phyloP scores from a whole-genome alignment of 2,797 vertebrate genomes.

The Hydrocynus forskahlii region DNA sequence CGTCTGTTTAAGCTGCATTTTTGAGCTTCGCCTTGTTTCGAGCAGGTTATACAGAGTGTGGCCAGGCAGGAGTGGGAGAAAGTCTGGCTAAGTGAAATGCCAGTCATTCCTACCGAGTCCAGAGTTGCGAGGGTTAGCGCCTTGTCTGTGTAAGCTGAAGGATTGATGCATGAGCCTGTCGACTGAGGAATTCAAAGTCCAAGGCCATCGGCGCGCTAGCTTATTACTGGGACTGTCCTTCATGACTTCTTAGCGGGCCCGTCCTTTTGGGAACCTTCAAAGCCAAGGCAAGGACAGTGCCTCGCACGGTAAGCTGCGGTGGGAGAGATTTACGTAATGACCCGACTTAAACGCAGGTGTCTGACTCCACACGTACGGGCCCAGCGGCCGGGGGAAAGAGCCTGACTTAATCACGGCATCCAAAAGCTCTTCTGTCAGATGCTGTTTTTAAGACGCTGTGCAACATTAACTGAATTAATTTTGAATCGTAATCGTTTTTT shows the following conservation, averaged over 20 bases:
- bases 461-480: too few relatives aligned
- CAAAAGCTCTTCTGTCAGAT: constrained; percentile 81
- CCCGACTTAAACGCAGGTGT: constrained; percentile 76
- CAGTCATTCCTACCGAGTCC: constrained; percentile 80
- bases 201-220: constrained; percentile 77
- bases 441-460: constrained; percentile 62
- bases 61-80: constrained; percentile 35
- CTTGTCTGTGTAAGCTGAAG: constrained; percentile 81
- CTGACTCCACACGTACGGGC: constrained; percentile 66
- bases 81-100: constrained; percentile 77
- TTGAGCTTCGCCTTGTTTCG: constrained; percentile 76
- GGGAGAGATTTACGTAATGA: constrained; percentile 78
- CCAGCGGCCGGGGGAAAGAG: constrained; percentile 40
- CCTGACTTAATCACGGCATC: background rate
- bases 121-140: constrained; percentile 79
- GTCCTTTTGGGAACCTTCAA: constrained; percentile 85
- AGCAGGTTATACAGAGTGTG: constrained; percentile 69
- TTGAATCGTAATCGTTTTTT: too few relatives aligned
- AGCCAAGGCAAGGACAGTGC: constrained; percentile 79
- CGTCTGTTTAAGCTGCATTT: constrained; percentile 36
- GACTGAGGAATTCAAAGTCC: constrained; percentile 82
- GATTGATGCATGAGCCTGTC: constrained; percentile 85
- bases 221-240: constrained; percentile 80
- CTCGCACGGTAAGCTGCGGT: constrained; percentile 79
- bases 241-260: constrained; percentile 79